Percentiles rank a stretch among this genome's conserved stretches.
phyloP scores from a whole-genome alignment of 2,888 invertebrate genomes.

The Idaea aversata region DNA sequence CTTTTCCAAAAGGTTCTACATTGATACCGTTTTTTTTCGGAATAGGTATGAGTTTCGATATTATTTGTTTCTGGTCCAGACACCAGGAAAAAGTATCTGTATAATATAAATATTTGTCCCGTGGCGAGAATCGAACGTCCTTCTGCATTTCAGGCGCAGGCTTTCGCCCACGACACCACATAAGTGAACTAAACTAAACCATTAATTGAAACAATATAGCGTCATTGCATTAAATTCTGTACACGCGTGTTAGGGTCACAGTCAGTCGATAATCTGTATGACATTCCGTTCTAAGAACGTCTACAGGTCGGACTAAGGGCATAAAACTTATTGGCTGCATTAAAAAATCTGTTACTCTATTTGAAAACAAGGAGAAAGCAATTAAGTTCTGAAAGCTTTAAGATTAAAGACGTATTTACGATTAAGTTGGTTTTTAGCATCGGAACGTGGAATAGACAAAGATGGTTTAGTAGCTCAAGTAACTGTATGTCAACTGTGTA shows the following conservation, averaged over 20 bases:
- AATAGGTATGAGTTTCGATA: no score
- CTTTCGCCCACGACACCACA: no score
- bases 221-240: constrained; percentile 48
- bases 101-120: background rate
- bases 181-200: background rate
- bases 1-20: no score
- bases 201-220: constrained; percentile 18
- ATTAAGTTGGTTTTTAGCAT: background rate
- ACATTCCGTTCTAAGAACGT: constrained; percentile 59
- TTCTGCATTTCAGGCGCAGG: no score
- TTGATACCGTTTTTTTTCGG: no score
- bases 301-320: constrained; percentile 60
- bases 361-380: constrained; percentile 41
- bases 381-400: constrained; percentile 37
- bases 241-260: constrained; percentile 47
- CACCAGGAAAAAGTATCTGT: no score
- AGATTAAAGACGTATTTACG: constrained; percentile 19
- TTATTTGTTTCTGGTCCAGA: no score
- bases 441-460: background rate
- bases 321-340: constrained; percentile 45
- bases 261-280: constrained; percentile 60
- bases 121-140: background rate
- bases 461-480: background rate
- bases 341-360: constrained; percentile 44
- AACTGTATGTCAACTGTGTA: no score